Conservation (phyloP, 2,888 invertebrate species). For the Leptinotarsa peninsularis region DNA sequence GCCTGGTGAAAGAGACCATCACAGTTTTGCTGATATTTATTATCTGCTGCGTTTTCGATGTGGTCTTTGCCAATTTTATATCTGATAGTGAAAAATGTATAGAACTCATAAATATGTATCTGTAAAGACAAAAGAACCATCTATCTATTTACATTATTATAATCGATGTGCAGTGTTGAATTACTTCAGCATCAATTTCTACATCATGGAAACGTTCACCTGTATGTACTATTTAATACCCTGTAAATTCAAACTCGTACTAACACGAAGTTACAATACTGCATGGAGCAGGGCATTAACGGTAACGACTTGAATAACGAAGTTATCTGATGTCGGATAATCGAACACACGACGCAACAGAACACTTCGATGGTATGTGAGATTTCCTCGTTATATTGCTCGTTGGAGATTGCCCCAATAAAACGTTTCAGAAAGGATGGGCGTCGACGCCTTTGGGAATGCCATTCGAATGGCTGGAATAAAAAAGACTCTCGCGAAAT, state of each 20-base stretch:
- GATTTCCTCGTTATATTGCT: constrained; percentile 18
- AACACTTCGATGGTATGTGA: constrained; percentile 26
- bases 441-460: constrained; percentile 1
- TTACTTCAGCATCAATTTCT: too few relatives aligned
- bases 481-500: neutral
- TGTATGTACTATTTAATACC: neutral
- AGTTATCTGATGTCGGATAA: constrained; percentile 28
- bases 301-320: constrained; percentile 22
- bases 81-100: too few relatives aligned
- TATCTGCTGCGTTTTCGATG: too few relatives aligned
- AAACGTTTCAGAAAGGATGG: constrained; percentile 10
- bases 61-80: too few relatives aligned
- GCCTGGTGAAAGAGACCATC: too few relatives aligned
- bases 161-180: too few relatives aligned
- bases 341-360: constrained; percentile 25
- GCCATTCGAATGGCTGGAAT: neutral
- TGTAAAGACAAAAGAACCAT: too few relatives aligned
- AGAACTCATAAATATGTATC: too few relatives aligned
- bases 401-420: constrained; percentile 16
- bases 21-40: too few relatives aligned
- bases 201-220: too few relatives aligned
- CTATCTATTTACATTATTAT: too few relatives aligned
- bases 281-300: constrained; percentile 24
- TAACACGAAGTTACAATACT: constrained; percentile 21
- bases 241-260: neutral